These are phyloP conservation scores for Antennarius maculatus DNA, from an alignment of 2,797 vertebrate species.

Conservation along the genomic window DNA sequence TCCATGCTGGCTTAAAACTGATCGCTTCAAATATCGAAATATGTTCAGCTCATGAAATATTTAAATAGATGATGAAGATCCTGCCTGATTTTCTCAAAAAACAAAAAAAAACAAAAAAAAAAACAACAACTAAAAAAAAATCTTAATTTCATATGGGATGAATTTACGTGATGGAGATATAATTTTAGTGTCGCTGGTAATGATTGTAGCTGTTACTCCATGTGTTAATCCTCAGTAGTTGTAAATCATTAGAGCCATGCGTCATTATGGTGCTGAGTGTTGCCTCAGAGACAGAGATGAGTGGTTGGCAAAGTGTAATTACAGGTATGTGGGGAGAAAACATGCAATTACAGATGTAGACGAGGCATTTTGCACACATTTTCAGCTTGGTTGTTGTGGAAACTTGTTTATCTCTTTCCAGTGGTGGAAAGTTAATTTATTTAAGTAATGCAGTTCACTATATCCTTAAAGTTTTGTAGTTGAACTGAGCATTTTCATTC, in stretches of 20 bases:
- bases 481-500: background rate
- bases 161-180: constrained; percentile 57
- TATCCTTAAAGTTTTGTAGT: background rate
- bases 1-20: constrained; percentile 15
- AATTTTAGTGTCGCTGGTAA: constrained; percentile 44
- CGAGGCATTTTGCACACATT: constrained; percentile 69
- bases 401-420: constrained; percentile 40
- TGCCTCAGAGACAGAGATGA: constrained; percentile 72
- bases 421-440: constrained; percentile 29
- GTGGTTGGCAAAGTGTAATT: constrained; percentile 74
- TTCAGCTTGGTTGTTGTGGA: constrained; percentile 42
- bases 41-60: constrained; percentile 5
- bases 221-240: constrained; percentile 68
- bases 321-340: constrained; percentile 77
- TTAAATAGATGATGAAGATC: constrained; percentile 27
- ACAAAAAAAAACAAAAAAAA: background rate
- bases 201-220: constrained; percentile 52
- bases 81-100: constrained; percentile 36
- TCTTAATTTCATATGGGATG: constrained; percentile 37
- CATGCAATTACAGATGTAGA: constrained; percentile 79
- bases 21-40: constrained; percentile 20
- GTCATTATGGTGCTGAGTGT: constrained; percentile 75
- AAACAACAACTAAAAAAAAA: background rate
- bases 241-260: constrained; percentile 76
- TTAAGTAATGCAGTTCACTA: background rate